Base-by-base conservation (phyloP, 2,113 vertebrate genomes). In the Rhipidura dahli region DNA sequence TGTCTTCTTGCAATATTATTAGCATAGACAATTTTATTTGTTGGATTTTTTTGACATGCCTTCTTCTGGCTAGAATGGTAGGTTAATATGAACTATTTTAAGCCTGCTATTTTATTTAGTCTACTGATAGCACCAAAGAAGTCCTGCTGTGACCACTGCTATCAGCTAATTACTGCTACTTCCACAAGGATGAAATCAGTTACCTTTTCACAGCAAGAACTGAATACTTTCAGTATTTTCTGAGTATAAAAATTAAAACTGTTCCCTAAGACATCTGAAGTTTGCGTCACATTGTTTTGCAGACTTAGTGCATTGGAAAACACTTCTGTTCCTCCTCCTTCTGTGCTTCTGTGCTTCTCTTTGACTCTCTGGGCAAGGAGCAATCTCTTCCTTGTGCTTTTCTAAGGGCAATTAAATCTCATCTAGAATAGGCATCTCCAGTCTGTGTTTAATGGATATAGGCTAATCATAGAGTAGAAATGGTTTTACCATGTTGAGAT, bases 41-140 rank as follows among this genome's bases (percentile, higher is more conserved):
- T n/a, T 72, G 7, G 8, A 0, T 0, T 17, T 54, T 66, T 73
- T 61, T 63, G 4, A 5, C 30, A 26, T 0, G 0, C 1, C 28
- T 39, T 82, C 20, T 71, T 81, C 68, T 94, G 40, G 3, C 24
- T 86, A n/a, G 23, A 78, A 28, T 24, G 3, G 4, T 22, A 40
- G 4, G 8, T 68, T 83, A 68, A 5, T 8, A 28, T 20, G 47
- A 79, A 51, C 8, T 83, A 18, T 70, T 93, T 70, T 40, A 75
- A 83, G 13, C n/a, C 6, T 39, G 14, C 65, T 50, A 15, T 45
- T 87, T 93, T 86, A 40, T 72, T 86, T 61, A 64, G 8, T 33
- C 31, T 49, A 6, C 27, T 47, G 42, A 33, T 12, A 79, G 16
- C 37, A 54, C 7, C 13, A 22, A 57, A 3, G 8, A 80, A 28